phyloP scores from a whole-genome alignment of 2,888 invertebrate species.

The Achlya flavicornis region DNA sequence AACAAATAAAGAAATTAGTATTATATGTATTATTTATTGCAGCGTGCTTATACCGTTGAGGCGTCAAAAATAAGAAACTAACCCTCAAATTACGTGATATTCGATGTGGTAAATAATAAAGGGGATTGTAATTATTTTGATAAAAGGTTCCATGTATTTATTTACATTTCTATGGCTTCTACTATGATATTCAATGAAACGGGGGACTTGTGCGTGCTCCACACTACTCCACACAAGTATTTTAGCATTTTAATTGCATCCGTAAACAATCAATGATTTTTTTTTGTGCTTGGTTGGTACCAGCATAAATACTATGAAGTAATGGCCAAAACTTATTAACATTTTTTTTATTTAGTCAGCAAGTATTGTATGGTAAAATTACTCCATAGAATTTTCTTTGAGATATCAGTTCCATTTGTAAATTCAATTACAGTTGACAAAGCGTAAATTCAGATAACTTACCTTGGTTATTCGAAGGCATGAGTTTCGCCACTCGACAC shows the following conservation, averaged over 20 bases:
- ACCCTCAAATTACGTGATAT: no score
- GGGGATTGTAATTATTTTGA: neutral
- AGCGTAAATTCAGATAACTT: slow-evolving; percentile 50
- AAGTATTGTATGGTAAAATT: neutral
- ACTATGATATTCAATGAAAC: slow-evolving; percentile 2
- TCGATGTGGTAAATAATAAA: neutral
- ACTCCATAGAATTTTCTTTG: no score
- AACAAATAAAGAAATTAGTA: no score
- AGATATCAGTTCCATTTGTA: slow-evolving; percentile 38
- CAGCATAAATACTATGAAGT: no score
- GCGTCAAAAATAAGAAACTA: no score
- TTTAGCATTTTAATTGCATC: slow-evolving; percentile 2
- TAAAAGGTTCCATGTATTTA: neutral
- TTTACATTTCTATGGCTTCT: neutral
- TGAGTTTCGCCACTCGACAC: slow-evolving; percentile 60
- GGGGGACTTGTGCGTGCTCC: neutral
- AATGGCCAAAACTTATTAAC: no score
- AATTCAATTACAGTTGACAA: slow-evolving; percentile 65
- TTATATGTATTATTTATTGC: no score
- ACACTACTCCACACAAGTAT: neutral
- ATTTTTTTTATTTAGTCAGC: neutral
- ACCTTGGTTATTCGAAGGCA: slow-evolving; percentile 53
- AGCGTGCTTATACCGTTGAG: no score
- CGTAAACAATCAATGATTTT: neutral
- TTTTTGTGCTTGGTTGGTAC: neutral